A percentile compares a stretch with the other conserved stretches of the same genome.
These are phyloP conservation scores for Macrocentrus cingulum DNA, from an alignment of 1,140 invertebrate genomes.

Conservation along the genomic window DNA sequence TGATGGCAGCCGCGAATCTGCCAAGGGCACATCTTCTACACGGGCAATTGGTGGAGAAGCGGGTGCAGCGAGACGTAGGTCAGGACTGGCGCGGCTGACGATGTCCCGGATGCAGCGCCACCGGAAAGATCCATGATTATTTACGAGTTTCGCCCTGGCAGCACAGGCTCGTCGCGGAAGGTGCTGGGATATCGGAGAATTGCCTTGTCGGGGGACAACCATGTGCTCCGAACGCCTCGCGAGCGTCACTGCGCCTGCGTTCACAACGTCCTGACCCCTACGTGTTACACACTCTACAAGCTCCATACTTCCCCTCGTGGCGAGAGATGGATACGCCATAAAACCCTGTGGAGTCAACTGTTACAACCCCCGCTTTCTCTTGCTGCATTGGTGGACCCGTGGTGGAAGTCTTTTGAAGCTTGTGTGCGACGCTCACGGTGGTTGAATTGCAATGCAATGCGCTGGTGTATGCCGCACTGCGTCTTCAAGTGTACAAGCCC, in stretches of 20 bases:
- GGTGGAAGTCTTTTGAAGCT: not conserved
- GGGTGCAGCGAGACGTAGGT: constrained; percentile 25
- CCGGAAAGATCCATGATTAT: constrained; percentile 34
- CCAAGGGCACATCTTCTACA: not conserved
- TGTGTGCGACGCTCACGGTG: constrained; percentile 10
- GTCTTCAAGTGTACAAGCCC: not conserved
- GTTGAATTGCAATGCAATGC: not conserved
- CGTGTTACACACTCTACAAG: constrained; percentile 33
- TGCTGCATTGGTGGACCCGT: constrained; percentile 13
- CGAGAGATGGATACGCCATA: constrained; percentile 43
- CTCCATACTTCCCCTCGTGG: constrained; percentile 18
- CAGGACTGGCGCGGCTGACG: constrained; percentile 25
- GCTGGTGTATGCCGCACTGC: not conserved
- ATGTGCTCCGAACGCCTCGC: constrained; percentile 51
- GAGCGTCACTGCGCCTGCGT: constrained; percentile 54
- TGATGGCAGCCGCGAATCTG: too few species aligned
- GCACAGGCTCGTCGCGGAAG: constrained; percentile 23
- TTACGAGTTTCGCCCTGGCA: constrained; percentile 31
- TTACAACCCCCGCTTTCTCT: constrained; percentile 36
- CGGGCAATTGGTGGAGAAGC: not conserved
- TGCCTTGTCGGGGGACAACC: constrained; percentile 34
- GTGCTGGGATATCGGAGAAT: constrained; percentile 35
- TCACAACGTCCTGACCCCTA: constrained; percentile 46
- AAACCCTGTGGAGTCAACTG: constrained; percentile 38
- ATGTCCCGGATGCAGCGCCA: constrained; percentile 16